These are phyloP conservation scores for Pristis pectinata DNA, from an alignment of 2,797 vertebrate genomes.

Conservation along the genomic window DNA sequence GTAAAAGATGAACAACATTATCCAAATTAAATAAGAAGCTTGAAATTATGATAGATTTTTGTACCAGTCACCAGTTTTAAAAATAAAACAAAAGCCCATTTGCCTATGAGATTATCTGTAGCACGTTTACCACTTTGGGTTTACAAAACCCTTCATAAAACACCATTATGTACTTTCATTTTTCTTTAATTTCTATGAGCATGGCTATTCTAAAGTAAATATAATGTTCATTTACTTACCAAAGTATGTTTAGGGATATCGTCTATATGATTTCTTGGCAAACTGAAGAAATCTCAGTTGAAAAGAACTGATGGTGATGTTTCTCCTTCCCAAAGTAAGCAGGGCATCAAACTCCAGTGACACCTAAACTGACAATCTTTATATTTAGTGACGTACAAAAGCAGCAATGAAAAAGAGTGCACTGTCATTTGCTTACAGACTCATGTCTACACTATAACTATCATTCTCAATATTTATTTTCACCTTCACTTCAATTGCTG, in stretches of 20 bases:
- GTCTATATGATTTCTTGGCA: background rate
- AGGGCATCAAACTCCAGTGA: background rate
- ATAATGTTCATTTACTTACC: background rate
- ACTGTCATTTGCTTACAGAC: background rate
- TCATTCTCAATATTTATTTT: background rate
- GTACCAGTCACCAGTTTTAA: background rate
- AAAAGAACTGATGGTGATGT: background rate
- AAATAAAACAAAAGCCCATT: background rate
- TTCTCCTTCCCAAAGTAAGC: too few species aligned
- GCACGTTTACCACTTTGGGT: background rate
- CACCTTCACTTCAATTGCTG: background rate
- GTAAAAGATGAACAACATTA: background rate
- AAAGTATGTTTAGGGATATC: background rate
- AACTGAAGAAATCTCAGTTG: background rate
- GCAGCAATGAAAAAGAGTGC: background rate
- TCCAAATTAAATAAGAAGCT: background rate
- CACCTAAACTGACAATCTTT: background rate
- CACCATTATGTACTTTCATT: too few species aligned
- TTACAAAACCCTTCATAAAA: background rate
- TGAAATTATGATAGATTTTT: background rate
- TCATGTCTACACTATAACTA: background rate
- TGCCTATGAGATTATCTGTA: background rate
- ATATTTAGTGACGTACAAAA: background rate
- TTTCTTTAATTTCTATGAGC: background rate
- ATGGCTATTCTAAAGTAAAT: background rate